Evolutionary conservation across 23 tunicate species (phyloP).

Genomic region (Clavelina lepadiformis): DNA sequence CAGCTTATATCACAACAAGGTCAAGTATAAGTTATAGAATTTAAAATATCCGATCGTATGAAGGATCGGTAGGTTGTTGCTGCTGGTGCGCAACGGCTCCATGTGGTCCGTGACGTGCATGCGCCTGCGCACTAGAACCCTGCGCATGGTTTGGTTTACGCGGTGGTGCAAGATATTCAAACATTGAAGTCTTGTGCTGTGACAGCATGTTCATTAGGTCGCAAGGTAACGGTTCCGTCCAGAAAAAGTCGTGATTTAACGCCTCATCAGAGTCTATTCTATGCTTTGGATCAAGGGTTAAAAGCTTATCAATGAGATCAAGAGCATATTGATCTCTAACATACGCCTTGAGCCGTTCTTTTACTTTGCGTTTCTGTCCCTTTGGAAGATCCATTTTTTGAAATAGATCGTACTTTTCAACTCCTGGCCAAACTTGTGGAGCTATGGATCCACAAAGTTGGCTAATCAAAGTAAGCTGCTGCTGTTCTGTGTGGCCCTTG

Average conservation of each 20-base stretch:
- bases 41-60: constrained; percentile 85
- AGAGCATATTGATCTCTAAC: constrained; percentile 90
- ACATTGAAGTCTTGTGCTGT: constrained; percentile 88
- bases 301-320: constrained; percentile 81
- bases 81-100: constrained; percentile 30
- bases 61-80: constrained; percentile 85
- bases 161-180: constrained; percentile 95
- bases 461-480: constrained; percentile 75
- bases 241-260: constrained; percentile 96
- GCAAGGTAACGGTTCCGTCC: constrained; percentile 97
- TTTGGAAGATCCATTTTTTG: constrained; percentile 67
- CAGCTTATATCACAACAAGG: no score
- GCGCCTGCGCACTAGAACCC: constrained; percentile 25
- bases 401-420: constrained; percentile 81
- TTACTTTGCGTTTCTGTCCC: constrained; percentile 77
- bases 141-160: constrained; percentile 46
- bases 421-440: constrained; percentile 91
- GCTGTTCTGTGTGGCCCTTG: constrained; percentile 91
- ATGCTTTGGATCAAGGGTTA: constrained; percentile 87
- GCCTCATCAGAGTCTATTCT: constrained; percentile 95
- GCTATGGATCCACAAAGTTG: constrained; percentile 90
- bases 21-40: no score
- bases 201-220: constrained; percentile 68
- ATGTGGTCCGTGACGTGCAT: constrained; percentile 31
- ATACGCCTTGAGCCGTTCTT: constrained; percentile 77